Conservation (phyloP, 2,888 invertebrate genomes). For the Ethmia dodecea region DNA sequence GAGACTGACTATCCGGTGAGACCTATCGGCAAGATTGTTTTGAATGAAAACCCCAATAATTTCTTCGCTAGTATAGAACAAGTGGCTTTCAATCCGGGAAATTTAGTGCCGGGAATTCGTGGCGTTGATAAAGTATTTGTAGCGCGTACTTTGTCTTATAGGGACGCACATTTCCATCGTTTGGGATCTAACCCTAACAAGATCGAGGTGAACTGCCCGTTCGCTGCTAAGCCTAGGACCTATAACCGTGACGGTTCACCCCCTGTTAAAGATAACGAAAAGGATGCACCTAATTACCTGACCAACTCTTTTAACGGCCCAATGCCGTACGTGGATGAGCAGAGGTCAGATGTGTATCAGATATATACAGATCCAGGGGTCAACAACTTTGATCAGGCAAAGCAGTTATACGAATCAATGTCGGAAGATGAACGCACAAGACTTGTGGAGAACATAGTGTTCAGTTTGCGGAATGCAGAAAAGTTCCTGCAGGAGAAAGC, state of each 20-base stretch:
- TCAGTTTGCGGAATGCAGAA: constrained; percentile 80
- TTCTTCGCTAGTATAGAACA: background rate
- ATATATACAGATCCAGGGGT: too few relatives aligned
- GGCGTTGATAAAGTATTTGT: constrained; percentile 84
- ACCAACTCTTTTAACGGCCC: constrained; percentile 37
- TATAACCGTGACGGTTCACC: constrained; percentile 31
- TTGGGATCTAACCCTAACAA: background rate
- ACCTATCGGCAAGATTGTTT: constrained; percentile 71
- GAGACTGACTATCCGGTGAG: constrained; percentile 83
- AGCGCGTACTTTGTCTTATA: background rate
- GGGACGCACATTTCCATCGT: background rate
- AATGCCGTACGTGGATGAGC: constrained; percentile 30
- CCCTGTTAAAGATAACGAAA: constrained; percentile 26
- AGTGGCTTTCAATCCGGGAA: background rate
- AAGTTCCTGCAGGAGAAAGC: constrained; percentile 78
- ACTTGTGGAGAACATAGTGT: constrained; percentile 86
- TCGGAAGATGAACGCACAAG: constrained; percentile 82
- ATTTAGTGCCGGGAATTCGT: constrained; percentile 78
- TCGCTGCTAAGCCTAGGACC: constrained; percentile 15
- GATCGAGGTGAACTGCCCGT: background rate
- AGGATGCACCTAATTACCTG: constrained; percentile 33
- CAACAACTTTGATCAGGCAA: constrained; percentile 91
- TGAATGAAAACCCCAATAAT: background rate
- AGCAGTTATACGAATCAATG: constrained; percentile 83
- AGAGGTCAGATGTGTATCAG: too few relatives aligned